phyloP scores from a whole-genome alignment of 2,113 vertebrate genomes.

The Philantomba maxwellii region DNA sequence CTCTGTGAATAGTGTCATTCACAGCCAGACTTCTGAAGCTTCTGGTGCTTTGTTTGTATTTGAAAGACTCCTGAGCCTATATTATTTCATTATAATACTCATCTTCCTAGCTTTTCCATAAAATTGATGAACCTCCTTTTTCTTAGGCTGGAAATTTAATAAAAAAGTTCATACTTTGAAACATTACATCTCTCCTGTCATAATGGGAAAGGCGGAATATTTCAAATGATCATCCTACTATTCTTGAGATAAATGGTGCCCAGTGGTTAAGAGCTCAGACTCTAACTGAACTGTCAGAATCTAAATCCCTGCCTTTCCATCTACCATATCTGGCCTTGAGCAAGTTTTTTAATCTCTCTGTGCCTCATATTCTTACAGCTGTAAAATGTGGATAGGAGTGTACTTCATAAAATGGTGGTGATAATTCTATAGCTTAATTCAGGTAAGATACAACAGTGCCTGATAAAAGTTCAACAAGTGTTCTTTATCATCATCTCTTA shows the following conservation, averaged over 20 bases:
- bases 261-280: neutral
- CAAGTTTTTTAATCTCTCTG: neutral
- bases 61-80: neutral
- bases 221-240: neutral
- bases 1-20: neutral
- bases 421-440: neutral
- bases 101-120: neutral
- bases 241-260: conserved; percentile 13
- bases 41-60: neutral
- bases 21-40: neutral
- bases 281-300: neutral
- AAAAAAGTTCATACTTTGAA: neutral
- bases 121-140: neutral
- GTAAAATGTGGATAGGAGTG: neutral
- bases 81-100: neutral
- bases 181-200: neutral
- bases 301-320: neutral
- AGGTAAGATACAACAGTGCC: neutral
- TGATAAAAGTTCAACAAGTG: neutral
- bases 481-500: neutral
- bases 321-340: neutral
- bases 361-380: neutral
- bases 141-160: neutral
- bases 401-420: neutral
- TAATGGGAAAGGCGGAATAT: neutral